Conservation (phyloP, 1,140 invertebrate genomes). For the Tetramorium parvispinum region DNA sequence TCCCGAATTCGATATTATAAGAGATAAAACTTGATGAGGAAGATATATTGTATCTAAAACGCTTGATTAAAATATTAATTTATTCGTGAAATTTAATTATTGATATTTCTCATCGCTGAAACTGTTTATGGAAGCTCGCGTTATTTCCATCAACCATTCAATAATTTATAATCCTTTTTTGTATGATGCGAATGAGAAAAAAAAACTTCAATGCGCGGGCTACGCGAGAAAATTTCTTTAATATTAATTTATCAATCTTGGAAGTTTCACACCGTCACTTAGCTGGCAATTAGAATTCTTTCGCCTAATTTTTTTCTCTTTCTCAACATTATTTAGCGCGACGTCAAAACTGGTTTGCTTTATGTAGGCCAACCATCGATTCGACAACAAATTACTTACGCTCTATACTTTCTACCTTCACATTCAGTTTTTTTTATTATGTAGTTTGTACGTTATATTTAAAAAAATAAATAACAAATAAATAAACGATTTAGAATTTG, state of each 20-base stretch:
- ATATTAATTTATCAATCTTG: neutral
- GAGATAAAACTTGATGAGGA: neutral
- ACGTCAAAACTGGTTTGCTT: constrained; percentile 25
- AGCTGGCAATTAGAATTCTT: neutral
- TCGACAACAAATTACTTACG: constrained; percentile 42
- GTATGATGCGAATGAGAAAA: neutral
- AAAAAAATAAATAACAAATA: neutral
- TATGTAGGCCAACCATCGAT: constrained; percentile 46
- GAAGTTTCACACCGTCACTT: neutral
- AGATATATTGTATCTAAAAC: neutral
- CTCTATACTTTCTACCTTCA: constrained; percentile 10
- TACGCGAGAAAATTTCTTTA: neutral
- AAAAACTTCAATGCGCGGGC: neutral
- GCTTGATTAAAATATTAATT: constrained; percentile 25
- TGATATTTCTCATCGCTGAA: neutral
- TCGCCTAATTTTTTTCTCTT: neutral
- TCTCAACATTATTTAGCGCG: neutral
- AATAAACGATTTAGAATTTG: neutral
- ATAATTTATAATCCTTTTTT: neutral
- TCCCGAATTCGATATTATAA: neutral
- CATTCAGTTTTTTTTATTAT: neutral
- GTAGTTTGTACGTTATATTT: neutral
- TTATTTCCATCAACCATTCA: neutral
- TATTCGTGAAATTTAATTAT: constrained; percentile 10
- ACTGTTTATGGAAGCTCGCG: neutral